Percentiles rank a stretch among this genome's conserved stretches.
Conservation (phyloP, 2,888 invertebrate species). For the Dynastes grantii region DNA sequence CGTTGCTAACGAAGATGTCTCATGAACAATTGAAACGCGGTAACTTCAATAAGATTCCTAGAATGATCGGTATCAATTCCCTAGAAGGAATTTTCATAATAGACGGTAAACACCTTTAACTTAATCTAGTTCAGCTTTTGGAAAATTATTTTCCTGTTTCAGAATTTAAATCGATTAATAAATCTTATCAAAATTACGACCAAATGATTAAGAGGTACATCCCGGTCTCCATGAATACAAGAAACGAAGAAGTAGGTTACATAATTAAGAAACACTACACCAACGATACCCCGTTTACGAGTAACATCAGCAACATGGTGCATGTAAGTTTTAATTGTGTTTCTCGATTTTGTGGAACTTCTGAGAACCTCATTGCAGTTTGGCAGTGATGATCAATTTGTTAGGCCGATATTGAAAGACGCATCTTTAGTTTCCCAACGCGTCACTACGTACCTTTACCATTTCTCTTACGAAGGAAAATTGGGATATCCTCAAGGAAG, state of each 20-base stretch:
- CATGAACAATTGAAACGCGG: slow-evolving; percentile 41
- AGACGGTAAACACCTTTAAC: slow-evolving; percentile 3
- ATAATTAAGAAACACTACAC: slow-evolving; percentile 47
- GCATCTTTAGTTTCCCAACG: slow-evolving; percentile 44
- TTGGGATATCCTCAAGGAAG: slow-evolving; percentile 39
- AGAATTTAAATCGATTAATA: slow-evolving; percentile 38
- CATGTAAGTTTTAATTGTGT: slow-evolving; percentile 37
- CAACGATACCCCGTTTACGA: slow-evolving; percentile 21
- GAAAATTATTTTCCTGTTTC: not conserved
- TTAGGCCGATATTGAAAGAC: slow-evolving; percentile 51
- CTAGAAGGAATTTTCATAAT: slow-evolving; percentile 34
- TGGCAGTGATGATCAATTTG: slow-evolving; percentile 52
- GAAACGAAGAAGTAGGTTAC: slow-evolving; percentile 33
- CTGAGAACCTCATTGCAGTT: slow-evolving; percentile 19
- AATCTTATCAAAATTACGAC: slow-evolving; percentile 45
- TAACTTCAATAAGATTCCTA: slow-evolving; percentile 35
- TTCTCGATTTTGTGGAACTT: not conserved
- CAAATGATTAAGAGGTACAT: slow-evolving; percentile 45
- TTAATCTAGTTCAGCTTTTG: not conserved
- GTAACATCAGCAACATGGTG: slow-evolving; percentile 40
- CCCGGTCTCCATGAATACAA: slow-evolving; percentile 48
- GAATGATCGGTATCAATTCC: slow-evolving; percentile 47
- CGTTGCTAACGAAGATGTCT: slow-evolving; percentile 25
- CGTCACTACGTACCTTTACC: slow-evolving; percentile 51
- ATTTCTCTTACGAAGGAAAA: slow-evolving; percentile 52